Percentiles rank a stretch among this genome's conserved stretches.
Conservation (phyloP, 2,797 vertebrate species). For the Coregonus suidteri region DNA sequence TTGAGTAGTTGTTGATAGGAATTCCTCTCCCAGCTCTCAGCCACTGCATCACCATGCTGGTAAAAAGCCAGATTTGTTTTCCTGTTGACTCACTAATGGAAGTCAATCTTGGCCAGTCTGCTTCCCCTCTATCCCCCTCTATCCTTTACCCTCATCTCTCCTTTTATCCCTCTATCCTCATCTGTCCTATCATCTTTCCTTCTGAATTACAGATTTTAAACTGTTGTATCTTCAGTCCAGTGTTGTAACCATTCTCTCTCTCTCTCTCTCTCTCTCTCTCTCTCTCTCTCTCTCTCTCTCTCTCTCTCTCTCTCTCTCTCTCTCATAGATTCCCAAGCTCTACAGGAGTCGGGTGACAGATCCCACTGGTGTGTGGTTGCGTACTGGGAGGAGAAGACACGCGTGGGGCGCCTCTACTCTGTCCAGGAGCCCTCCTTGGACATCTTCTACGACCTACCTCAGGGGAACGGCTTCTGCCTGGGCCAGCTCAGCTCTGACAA, state of each 20-base stretch:
- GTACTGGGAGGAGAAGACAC: constrained; percentile 98
- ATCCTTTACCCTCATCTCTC: neutral
- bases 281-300: constrained; percentile 15
- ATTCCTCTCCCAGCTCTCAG: neutral
- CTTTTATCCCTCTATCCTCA: neutral
- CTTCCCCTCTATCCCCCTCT: neutral
- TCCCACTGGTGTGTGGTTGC: constrained; percentile 99
- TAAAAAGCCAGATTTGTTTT: neutral
- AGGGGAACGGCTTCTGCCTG: constrained; percentile 98
- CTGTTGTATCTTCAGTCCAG: neutral
- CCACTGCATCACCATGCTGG: neutral
- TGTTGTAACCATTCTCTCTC: constrained; percentile 39
- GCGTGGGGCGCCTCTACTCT: constrained; percentile 95
- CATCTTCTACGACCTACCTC: constrained; percentile 99
- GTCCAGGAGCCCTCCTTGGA: constrained; percentile 98
- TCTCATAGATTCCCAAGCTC: constrained; percentile 87
- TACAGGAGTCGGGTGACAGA: constrained; percentile 89
- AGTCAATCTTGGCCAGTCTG: neutral
- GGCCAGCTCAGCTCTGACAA: constrained; percentile 96
- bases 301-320: constrained; percentile 4
- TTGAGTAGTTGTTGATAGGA: neutral
- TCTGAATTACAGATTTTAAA: neutral
- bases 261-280: constrained; percentile 15
- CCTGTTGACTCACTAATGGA: neutral
- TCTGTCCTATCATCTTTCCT: neutral